Base-by-base conservation (phyloP, 2,797 vertebrate species). In the Acestrorhynchus altus region DNA sequence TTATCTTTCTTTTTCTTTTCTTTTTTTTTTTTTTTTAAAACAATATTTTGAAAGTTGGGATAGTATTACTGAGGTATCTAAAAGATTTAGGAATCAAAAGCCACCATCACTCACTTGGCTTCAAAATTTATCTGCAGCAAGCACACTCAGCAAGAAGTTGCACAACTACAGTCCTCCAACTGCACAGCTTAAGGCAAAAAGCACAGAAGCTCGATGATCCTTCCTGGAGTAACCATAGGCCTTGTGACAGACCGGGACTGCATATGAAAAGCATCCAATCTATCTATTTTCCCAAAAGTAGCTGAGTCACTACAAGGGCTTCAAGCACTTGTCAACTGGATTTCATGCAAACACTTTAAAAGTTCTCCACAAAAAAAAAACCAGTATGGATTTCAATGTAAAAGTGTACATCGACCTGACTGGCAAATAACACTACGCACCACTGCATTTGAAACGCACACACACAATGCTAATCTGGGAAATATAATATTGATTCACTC, bases 71-170 rank as follows among this genome's bases (percentile, higher is more conserved):
- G 57, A 61, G 42, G 49, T 8, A 56, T 51, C 22, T 56, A 28
- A 71, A 71, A 57, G 52, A 40, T 68, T 68, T 68, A 74, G 54
- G 63, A 79, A 74, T 54, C 10, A 13, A 73, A 59, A 73, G 77
- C 60, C n/a, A 66, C 31, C 22, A 51, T 79, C 70, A 73, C 65
- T 74, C 78, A 80, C 65, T 64, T 31, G 46, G 71, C 69, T 64
- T 79, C 63, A 80, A 80, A 75, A 80, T 80, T n/a, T n/a, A 80
- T 80, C 72, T 80, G 57, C 35, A 59, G n/a, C n/a, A n/a, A n/a
- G n/a, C 72, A 75, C 63, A 75, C 72, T 80, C 72, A 75, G 78
- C 78, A 80, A 74, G 78, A 80, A 70, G 66, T 39, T 75, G 16
- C 52, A 42, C 40, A 1, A 56, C 59, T 60, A 64, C 66, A 70